phyloP scores from a whole-genome alignment of 2,797 vertebrate species.

The Platalea minor region DNA sequence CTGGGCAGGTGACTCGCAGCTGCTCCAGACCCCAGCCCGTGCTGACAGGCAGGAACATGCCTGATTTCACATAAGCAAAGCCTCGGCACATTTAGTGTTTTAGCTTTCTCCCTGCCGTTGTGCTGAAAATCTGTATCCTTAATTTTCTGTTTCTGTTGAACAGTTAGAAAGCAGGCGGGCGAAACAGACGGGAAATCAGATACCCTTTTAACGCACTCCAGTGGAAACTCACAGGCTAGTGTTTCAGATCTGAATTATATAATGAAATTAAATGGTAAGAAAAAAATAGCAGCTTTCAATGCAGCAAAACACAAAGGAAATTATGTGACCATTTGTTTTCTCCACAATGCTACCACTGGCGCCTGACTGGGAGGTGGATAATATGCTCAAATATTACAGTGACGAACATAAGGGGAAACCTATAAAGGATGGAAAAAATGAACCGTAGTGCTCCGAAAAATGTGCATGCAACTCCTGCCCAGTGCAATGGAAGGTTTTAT shows the following conservation, averaged over 20 bases:
- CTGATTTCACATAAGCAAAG: not conserved
- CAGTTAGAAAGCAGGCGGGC: not conserved
- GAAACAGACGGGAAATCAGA: not conserved
- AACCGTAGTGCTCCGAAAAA: not conserved
- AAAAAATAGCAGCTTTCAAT: not conserved
- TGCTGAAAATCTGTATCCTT: not conserved
- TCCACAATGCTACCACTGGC: not conserved
- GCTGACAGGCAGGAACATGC: accelerated
- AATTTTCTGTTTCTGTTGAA: not conserved
- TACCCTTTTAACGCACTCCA: not conserved
- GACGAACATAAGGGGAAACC: not conserved
- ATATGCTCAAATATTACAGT: not conserved
- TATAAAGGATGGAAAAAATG: not conserved
- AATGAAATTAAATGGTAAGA: not conserved
- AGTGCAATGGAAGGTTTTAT: not conserved
- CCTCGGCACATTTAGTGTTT: not conserved
- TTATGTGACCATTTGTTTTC: not conserved
- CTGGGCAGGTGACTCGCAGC: not conserved
- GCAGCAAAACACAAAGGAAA: not conserved
- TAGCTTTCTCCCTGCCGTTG: not conserved
- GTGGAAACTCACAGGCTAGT: not conserved
- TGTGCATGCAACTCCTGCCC: not conserved
- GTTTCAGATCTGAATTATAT: not conserved
- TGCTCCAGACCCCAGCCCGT: not conserved
- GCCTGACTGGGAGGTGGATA: not conserved